Base-by-base conservation (phyloP, 92 coral and sea anemone genomes). In the Porites rus region DNA sequence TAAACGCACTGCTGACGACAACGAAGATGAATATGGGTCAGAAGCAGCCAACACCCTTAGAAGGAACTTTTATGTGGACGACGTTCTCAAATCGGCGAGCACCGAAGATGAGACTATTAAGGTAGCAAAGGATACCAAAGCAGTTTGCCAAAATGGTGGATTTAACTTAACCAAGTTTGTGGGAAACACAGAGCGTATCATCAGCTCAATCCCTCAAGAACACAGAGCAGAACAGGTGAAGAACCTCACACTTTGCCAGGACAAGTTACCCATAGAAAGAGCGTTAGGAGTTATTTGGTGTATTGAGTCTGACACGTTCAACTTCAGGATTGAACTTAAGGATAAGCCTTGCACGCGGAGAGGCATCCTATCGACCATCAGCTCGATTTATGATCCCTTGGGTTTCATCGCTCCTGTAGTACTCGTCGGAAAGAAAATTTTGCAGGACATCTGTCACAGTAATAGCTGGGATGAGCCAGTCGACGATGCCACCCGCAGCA, bases 111-210 rank as follows among this genome's bases (percentile, higher is more conserved):
- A 89, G 18, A 22, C 24, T 22, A 0, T 22, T 22, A 22, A 22
- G 24, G 0, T 22, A 22, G 24, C 24, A 22, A 22, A 56, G 68
- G 77, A 77, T 71, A 53, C 61, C 69, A 85, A 70, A 17, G 65
- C 69, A 38, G 54, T 89, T 53, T 85, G 92, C 61, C 56, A 31
- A 50, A 87, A 77, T 43, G 94, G 89, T 17, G 94, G 94, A 51
- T 91, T 91, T 63, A 88, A 88, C 84, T 71, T 92, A 6, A 84
- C 89, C 69, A 88, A 92, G 90, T 88, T 88, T 62, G 87, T 85
- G 72, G 86, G 88, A 43, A 88, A 88, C 66, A 86, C 78, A 4
- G 80, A 87, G 25, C 16, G 78, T 24, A 83, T 84, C 24, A 74
- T 88, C 20, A 56, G 54, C 52, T 76, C 84, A 78, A 75, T 88